Base-by-base conservation (phyloP, 2,888 invertebrate genomes). In the Spodoptera exigua region DNA sequence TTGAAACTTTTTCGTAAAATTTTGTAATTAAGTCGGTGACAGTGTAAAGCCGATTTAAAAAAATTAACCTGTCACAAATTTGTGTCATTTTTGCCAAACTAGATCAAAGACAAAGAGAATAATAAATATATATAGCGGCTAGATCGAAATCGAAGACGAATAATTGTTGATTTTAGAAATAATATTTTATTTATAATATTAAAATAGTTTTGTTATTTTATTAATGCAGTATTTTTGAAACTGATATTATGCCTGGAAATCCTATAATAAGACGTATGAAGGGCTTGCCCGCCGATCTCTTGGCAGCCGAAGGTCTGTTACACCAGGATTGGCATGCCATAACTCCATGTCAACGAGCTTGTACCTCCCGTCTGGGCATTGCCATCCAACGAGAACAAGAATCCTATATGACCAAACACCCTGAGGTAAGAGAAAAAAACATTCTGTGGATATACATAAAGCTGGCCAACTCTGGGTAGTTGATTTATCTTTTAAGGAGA, bases 311-410 rank as follows among this genome's bases (percentile, higher is more conserved):
- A n/a, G 92, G 92, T 0, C 53, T 90, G 3, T 53, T 89, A 61
- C 76, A 82, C 51, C 85, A 88, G 2, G 90, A 92, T 48, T 76
- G 78, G 70, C 57, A 71, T 2, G 87, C 85, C 0, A 12, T 90
- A 32, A 88, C 86, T 7, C 27, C 73, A 0, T 87, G 85, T 56
- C 93, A 93, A 54, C 66, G 81, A 1, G 82, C 88, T 48, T 90
- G 91, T 56, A 78, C 78, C 1, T 59, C 66, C 5, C 82, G 90
- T 48, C 40, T 91, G 1, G 88, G 87, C 0, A 82, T 77, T 57
- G 83, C 88, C 0, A 62, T 91, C 12, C 92, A 92, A 66, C 41
- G 89, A 12, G 92, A 92, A 55, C 90, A 93, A 43, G 92, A 93
- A 61, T 81, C 88, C 0, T 93, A 92, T 58, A 57, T 93, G 17